Conservation (phyloP, 2,888 invertebrate genomes). For the Drosophila borealis region DNA sequence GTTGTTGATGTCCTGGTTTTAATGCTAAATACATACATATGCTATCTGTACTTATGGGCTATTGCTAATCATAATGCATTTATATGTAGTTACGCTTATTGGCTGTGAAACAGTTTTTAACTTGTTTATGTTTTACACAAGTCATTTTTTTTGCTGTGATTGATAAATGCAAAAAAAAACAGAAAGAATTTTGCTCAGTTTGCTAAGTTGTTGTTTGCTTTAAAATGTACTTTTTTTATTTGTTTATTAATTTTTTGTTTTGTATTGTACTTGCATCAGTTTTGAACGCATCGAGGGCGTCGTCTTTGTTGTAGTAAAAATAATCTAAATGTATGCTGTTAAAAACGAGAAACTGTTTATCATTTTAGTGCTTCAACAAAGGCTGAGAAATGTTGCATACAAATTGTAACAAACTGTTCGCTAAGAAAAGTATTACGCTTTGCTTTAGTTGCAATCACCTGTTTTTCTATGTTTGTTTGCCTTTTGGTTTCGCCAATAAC, state of each 20-base stretch:
- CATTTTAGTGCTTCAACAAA: slow-evolving; percentile 35
- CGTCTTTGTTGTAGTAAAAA: slow-evolving; percentile 55
- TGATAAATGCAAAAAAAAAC: slow-evolving; percentile 47
- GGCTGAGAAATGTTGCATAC: slow-evolving; percentile 23
- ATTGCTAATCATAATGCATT: slow-evolving; percentile 75
- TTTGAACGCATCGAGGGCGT: slow-evolving; percentile 44
- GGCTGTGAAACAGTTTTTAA: slow-evolving; percentile 63
- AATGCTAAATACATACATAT: slow-evolving; percentile 58
- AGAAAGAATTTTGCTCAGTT: slow-evolving; percentile 57
- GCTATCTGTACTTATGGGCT: slow-evolving; percentile 76
- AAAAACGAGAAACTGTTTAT: slow-evolving; percentile 74
- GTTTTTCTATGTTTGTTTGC: slow-evolving; percentile 19
- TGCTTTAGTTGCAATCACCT: slow-evolving; percentile 48
- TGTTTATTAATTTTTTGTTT: slow-evolving; percentile 1
- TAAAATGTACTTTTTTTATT: slow-evolving; percentile 31
- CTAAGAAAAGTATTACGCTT: slow-evolving; percentile 24
- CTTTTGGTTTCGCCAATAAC: slow-evolving; percentile 66
- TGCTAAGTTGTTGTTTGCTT: slow-evolving; percentile 36
- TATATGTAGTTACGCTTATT: slow-evolving; percentile 68
- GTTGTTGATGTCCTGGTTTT: slow-evolving; percentile 35
- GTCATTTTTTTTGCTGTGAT: slow-evolving; percentile 40
- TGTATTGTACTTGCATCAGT: slow-evolving; percentile 82
- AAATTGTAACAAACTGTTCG: slow-evolving; percentile 35
- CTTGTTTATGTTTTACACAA: slow-evolving; percentile 41
- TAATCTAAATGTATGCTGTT: slow-evolving; percentile 53